Evolutionary conservation across 2,797 vertebrate genomes (phyloP), one percentile per base, ranked within the genome.

Genomic region (Moxostoma hubbsi): DNA sequence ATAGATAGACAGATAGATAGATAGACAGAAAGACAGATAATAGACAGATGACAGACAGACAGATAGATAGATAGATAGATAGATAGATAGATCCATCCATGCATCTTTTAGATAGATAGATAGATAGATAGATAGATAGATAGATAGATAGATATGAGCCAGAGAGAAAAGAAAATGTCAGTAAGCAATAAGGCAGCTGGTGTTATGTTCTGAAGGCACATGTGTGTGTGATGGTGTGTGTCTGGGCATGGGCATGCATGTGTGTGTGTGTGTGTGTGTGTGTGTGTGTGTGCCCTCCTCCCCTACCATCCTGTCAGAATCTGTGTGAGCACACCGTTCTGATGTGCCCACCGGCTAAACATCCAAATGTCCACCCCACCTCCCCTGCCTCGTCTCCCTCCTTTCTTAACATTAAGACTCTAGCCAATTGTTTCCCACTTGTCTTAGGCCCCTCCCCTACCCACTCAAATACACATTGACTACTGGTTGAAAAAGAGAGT

Each of bases 161-260:
- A 36, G 36, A 36, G 88, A 88, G 88, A 88, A 93, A 95, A 88
- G 88, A 88, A 93, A 95, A 93, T 90, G 91, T 93, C 94, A 95
- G 86, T 73, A 89, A 87, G 79, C 93, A 92, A 83, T 83, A 75
- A 92, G 86, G 89, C 91, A 89, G 91, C 92, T 90, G 89, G 89
- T 88, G 77, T 88, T 85, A 88, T 82, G 75, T 69, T 87, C 87
- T 88, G 53, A 16, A 73, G 69, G 76, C 59, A 86, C 87, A 75
- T 83, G 80, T 87, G 86, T 81, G 86, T 83, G 18, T 80, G 57
- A 61, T 82, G 66, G 75, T 76, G 80, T 72, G 55, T 84, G 83
- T 84, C 36, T 36, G 70, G 85, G 83, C 83, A 69, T 77, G 75
- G 84, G 54, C 77, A 78, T 61, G 24, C 65, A 9, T 58, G 55